Conservation (phyloP, 2,113 vertebrate genomes). For the Ascaphus truei region DNA sequence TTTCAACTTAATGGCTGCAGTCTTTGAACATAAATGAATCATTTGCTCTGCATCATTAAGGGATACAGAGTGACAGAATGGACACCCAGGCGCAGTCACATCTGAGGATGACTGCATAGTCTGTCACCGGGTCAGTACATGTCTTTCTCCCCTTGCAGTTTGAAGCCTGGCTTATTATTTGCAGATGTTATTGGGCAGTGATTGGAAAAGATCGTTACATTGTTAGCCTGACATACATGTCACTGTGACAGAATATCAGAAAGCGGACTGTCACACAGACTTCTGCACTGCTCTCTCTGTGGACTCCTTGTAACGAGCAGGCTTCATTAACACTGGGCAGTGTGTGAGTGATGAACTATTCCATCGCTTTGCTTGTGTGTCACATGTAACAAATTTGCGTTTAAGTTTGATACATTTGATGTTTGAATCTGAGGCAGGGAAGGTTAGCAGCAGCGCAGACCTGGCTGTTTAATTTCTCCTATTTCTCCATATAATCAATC, state of each 20-base stretch:
- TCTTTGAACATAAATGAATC: neutral
- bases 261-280: neutral
- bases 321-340: neutral
- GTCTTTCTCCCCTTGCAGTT: neutral
- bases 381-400: neutral
- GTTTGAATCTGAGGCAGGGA: neutral
- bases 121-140: neutral
- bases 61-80: neutral
- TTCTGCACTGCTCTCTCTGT: neutral
- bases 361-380: neutral
- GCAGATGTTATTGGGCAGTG: neutral
- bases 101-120: neutral
- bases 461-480: neutral
- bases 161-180: neutral
- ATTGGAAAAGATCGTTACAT: neutral
- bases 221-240: neutral
- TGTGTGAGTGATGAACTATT: neutral
- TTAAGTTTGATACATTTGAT: neutral
- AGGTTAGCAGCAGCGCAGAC: neutral
- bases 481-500: too few species aligned
- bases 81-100: neutral
- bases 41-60: neutral
- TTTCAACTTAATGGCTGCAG: too few species aligned
- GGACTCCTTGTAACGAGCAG: neutral
- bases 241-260: neutral